Percentiles rank a stretch among this genome's conserved stretches.
Evolutionary conservation across 2,113 vertebrate genomes (phyloP).

Genomic region (Leptodactylus fuscus): DNA sequence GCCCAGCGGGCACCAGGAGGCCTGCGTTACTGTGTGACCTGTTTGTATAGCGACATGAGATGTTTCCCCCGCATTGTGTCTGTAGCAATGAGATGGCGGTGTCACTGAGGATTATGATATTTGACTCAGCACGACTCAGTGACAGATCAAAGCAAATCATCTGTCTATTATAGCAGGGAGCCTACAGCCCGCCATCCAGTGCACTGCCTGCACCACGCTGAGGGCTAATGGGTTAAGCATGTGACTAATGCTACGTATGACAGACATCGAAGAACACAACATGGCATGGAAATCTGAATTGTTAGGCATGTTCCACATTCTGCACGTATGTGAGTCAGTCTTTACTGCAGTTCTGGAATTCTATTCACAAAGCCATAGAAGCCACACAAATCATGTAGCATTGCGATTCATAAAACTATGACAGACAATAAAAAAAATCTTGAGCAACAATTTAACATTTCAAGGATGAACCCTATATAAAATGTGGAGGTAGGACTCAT

Average conservation of each 20-base stretch:
- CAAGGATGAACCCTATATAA: too few species aligned
- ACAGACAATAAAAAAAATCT: background rate
- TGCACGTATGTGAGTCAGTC: background rate
- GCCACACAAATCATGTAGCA: background rate
- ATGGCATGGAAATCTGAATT: too few species aligned
- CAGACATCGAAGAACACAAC: background rate
- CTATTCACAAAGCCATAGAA: background rate
- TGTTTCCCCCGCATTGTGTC: constrained; percentile 58
- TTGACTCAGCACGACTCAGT: constrained; percentile 35
- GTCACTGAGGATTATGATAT: constrained; percentile 28
- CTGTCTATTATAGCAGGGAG: constrained; percentile 42
- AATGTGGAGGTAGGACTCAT: too few species aligned
- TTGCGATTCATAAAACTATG: background rate
- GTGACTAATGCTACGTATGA: background rate
- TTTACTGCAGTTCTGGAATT: background rate
- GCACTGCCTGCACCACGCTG: background rate
- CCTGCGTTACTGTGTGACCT: constrained; percentile 51
- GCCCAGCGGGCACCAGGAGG: constrained; percentile 58
- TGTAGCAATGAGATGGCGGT: constrained; percentile 54
- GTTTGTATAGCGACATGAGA: constrained; percentile 58
- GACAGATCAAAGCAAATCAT: constrained; percentile 16
- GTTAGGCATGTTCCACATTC: too few species aligned
- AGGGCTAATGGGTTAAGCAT: background rate
- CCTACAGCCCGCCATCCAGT: constrained; percentile 25
- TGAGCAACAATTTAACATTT: too few species aligned